Conservation (phyloP, 2,888 invertebrate genomes). For the Scaptomyza flava region DNA sequence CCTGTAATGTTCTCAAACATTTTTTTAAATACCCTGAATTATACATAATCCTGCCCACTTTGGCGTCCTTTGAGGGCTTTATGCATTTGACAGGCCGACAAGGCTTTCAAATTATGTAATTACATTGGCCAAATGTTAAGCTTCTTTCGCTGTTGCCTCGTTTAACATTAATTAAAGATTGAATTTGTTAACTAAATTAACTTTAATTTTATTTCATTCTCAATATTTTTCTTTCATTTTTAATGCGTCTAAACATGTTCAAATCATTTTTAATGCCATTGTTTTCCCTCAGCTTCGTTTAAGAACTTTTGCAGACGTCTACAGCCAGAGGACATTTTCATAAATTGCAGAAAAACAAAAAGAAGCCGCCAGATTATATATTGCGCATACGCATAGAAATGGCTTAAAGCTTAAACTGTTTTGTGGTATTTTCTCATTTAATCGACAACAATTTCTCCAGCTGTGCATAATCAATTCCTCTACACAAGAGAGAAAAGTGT, state of each 20-base stretch:
- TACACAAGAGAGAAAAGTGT: constrained; percentile 55
- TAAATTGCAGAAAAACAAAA: too few species aligned
- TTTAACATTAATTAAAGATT: neutral
- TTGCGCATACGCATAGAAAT: constrained; percentile 50
- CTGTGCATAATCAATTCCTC: constrained; percentile 46
- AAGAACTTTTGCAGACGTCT: constrained; percentile 53
- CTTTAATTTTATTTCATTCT: neutral
- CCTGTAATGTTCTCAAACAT: constrained; percentile 19
- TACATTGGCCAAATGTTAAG: neutral
- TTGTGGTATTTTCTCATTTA: constrained; percentile 66
- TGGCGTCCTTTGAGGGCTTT: neutral
- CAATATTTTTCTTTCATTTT: neutral
- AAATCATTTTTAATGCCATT: too few species aligned
- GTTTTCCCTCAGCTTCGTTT: neutral
- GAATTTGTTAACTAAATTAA: neutral
- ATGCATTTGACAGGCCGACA: neutral
- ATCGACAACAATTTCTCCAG: constrained; percentile 8
- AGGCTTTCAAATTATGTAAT: constrained; percentile 11
- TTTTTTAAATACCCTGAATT: constrained; percentile 1
- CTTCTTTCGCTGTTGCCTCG: neutral
- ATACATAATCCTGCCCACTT: neutral
- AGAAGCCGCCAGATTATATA: constrained; percentile 17
- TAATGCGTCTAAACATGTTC: too few species aligned
- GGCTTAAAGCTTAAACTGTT: constrained; percentile 43
- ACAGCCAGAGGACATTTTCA: constrained; percentile 11